Evolutionary conservation across 2,797 vertebrate genomes (phyloP).

Genomic region (Gobionotothen gibberifrons): DNA sequence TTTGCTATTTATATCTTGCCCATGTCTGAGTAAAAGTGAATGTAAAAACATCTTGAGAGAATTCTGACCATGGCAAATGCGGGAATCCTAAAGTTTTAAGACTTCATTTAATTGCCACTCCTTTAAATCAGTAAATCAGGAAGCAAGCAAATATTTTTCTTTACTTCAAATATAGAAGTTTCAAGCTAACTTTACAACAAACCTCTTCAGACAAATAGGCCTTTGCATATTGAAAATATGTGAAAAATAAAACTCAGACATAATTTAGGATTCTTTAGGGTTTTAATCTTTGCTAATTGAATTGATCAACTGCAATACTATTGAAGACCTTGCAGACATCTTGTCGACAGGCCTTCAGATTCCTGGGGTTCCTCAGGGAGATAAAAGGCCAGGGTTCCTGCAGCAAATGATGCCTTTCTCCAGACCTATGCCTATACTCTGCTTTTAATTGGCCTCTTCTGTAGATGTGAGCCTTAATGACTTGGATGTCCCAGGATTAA

Average conservation of each 20-base stretch:
- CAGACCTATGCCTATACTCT: slow-evolving; percentile 64
- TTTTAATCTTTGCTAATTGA: not conserved
- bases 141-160: too few relatives aligned
- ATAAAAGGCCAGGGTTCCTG: slow-evolving; percentile 76
- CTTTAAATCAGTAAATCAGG: too few relatives aligned
- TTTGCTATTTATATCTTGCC: slow-evolving; percentile 29
- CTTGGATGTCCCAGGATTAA: slow-evolving; percentile 82
- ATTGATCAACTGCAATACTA: not conserved
- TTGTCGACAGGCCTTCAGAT: slow-evolving; percentile 60
- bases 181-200: too few relatives aligned
- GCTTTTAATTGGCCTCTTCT: slow-evolving; percentile 84
- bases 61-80: slow-evolving; percentile 1
- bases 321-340: not conserved
- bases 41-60: slow-evolving; percentile 59
- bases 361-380: slow-evolving; percentile 54
- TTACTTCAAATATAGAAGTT: too few relatives aligned
- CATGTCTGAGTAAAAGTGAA: slow-evolving; percentile 53
- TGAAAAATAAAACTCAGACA: too few relatives aligned
- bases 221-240: too few relatives aligned
- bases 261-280: not conserved
- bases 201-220: too few relatives aligned
- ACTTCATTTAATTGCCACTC: too few relatives aligned
- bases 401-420: slow-evolving; percentile 77
- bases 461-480: slow-evolving; percentile 82
- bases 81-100: not conserved